Evolutionary conservation across 2,888 invertebrate genomes (phyloP), one percentile per base, ranked within the genome.

Genomic region (Drosophila merina): DNA sequence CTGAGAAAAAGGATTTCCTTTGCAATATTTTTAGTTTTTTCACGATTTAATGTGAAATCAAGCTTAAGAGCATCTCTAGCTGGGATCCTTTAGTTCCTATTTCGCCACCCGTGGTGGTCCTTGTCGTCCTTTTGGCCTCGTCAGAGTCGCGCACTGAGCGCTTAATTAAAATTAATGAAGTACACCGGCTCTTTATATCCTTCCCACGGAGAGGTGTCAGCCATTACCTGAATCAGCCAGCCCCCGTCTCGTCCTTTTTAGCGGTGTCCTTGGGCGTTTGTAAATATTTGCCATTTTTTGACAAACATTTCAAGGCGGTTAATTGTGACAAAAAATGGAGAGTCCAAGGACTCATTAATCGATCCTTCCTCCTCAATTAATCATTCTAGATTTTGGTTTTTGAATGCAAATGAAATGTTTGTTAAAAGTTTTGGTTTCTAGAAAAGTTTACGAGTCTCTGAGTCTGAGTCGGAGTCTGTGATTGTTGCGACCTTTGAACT

Each of bases 81-180:
- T 14, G 12, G 40, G 9, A n/a, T 42, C 20, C 40, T 60, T 38
- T 26, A 48, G 48, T 58, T 59, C 30, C 47, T 10, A 31, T 38
- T 59, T 59, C 14, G 48, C 14, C 30, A 20, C 25, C 58, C 30
- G 33, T 25, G 31, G 25, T 4, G 45, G 56, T 67, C 66, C 50
- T 57, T 57, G 36, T 48, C 38, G 58, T 36, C 42, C 38, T 52
- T 71, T 70, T 14, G 55, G 63, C 71, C 60, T 71, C 64, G 42
- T 82, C 79, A 80, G 20, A 20, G 20, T 70, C 83, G 64, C 74
- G 80, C 76, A 73, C 76, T 73, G 80, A 77, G 76, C 62, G 75
- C 80, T 76, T 83, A 83, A 83, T 83, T 83, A 86, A 83, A 86
- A 83, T 83, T 86, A 83, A 83, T 83, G 80, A 86, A 86, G 79